A percentile compares a stretch with the other conserved stretches of the same genome.
Conservation (phyloP, 2,797 vertebrate species). For the Gadopsis marmoratus region DNA sequence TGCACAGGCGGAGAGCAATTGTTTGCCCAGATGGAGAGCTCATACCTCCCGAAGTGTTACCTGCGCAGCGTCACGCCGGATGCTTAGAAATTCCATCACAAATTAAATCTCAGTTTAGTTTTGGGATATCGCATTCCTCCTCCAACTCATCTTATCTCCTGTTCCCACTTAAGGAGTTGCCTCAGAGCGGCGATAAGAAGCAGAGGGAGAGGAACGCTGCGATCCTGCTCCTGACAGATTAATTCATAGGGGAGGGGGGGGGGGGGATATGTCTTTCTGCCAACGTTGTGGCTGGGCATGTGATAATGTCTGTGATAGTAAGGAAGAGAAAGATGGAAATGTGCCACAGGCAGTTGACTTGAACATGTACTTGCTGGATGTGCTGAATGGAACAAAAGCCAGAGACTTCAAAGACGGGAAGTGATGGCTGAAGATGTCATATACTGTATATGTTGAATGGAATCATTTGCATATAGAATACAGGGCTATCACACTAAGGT, state of each 20-base stretch:
- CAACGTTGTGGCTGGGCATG: slow-evolving; percentile 47
- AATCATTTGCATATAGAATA: neutral
- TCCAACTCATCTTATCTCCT: slow-evolving; percentile 71
- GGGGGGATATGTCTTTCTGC: slow-evolving; percentile 21
- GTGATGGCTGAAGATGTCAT: slow-evolving; percentile 3
- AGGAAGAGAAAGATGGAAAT: slow-evolving; percentile 50
- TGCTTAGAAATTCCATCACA: slow-evolving; percentile 72
- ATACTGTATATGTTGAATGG: neutral
- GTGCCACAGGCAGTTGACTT: slow-evolving; percentile 42
- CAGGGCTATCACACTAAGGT: too few species aligned
- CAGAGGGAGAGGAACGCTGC: slow-evolving; percentile 49
- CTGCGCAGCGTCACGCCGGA: slow-evolving; percentile 38
- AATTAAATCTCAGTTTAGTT: slow-evolving; percentile 77
- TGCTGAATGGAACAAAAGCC: slow-evolving; percentile 43
- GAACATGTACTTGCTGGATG: slow-evolving; percentile 31
- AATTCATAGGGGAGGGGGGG: slow-evolving; percentile 42
- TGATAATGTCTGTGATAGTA: slow-evolving; percentile 57
- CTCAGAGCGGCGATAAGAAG: slow-evolving; percentile 66
- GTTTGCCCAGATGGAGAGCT: slow-evolving; percentile 73
- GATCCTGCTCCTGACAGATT: slow-evolving; percentile 68
- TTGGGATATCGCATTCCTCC: slow-evolving; percentile 70
- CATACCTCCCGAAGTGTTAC: slow-evolving; percentile 72
- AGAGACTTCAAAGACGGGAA: slow-evolving; percentile 22
- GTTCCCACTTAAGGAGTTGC: slow-evolving; percentile 75
- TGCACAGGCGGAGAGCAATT: slow-evolving; percentile 76